These are phyloP conservation scores for Penelope pileata DNA, from an alignment of 2,113 vertebrate genomes.

Conservation along the genomic window DNA sequence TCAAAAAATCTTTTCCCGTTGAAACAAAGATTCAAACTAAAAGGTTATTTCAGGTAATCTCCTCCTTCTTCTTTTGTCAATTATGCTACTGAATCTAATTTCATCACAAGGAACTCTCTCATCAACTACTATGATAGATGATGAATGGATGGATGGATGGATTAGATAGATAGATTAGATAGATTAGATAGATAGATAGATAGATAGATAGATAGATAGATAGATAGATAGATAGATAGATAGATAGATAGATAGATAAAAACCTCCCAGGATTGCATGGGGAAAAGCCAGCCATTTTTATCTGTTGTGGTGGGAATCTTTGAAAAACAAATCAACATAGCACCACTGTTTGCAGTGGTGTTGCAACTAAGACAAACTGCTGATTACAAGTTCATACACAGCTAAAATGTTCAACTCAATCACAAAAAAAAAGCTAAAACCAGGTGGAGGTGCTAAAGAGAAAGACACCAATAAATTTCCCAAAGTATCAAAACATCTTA, in stretches of 20 bases:
- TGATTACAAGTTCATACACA: not conserved
- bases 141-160: too few relatives aligned
- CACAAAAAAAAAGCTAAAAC: not conserved
- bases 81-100: not conserved
- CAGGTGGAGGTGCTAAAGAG: not conserved
- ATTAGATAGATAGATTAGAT: not conserved
- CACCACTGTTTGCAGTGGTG: not conserved
- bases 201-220: not conserved
- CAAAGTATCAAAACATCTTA: not conserved
- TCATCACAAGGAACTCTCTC: not conserved
- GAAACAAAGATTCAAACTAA: conserved; percentile 22
- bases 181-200: not conserved
- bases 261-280: not conserved
- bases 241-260: not conserved
- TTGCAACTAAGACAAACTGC: not conserved
- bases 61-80: conserved; percentile 14
- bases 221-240: not conserved
- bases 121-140: not conserved
- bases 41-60: conserved; percentile 45
- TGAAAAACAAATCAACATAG: not conserved
- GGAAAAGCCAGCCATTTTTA: not conserved
- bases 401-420: not conserved
- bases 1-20: not conserved
- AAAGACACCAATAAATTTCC: not conserved
- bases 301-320: not conserved